A percentile compares a stretch with the other conserved stretches of the same genome.
Conservation (phyloP, 2,888 invertebrate species). For the Rugalucina vietnamica region DNA sequence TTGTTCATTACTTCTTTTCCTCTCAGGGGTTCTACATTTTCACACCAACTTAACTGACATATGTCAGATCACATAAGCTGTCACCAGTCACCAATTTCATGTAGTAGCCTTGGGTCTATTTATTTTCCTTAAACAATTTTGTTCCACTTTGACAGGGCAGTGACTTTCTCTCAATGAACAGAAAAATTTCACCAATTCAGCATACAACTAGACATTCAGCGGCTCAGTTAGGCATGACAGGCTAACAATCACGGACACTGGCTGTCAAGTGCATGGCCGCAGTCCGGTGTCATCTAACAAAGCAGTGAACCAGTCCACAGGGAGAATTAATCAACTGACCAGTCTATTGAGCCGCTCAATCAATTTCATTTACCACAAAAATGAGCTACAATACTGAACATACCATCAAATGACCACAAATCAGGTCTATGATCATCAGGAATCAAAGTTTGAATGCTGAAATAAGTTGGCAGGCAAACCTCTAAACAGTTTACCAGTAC, state of each 20-base stretch:
- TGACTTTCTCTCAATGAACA: conserved; percentile 1
- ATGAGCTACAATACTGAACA: not conserved
- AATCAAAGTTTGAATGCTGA: too few relatives aligned
- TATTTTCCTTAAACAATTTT: conserved; percentile 31
- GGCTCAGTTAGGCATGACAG: conserved; percentile 59
- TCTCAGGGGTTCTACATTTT: conserved; percentile 30
- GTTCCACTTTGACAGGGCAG: conserved; percentile 8
- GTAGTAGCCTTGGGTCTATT: conserved; percentile 34
- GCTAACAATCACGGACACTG: conserved; percentile 47
- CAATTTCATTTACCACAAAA: conserved; percentile 13
- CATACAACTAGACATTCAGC: conserved; percentile 44
- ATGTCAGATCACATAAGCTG: conserved; percentile 15
- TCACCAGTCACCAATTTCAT: conserved; percentile 8
- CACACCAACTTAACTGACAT: conserved; percentile 35
- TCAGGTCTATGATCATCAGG: too few relatives aligned
- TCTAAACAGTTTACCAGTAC: too few relatives aligned
- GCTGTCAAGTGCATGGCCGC: conserved; percentile 48
- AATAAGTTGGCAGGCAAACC: too few relatives aligned
- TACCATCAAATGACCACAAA: too few relatives aligned
- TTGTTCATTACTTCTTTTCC: conserved; percentile 4
- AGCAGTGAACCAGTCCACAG: conserved; percentile 43
- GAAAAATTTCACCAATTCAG: conserved; percentile 33
- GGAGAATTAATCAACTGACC: conserved; percentile 63
- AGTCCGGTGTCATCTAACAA: conserved; percentile 53
- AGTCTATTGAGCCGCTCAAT: conserved; percentile 57